phyloP scores from a whole-genome alignment of 2,888 invertebrate species.

The Pollenia angustigena region DNA sequence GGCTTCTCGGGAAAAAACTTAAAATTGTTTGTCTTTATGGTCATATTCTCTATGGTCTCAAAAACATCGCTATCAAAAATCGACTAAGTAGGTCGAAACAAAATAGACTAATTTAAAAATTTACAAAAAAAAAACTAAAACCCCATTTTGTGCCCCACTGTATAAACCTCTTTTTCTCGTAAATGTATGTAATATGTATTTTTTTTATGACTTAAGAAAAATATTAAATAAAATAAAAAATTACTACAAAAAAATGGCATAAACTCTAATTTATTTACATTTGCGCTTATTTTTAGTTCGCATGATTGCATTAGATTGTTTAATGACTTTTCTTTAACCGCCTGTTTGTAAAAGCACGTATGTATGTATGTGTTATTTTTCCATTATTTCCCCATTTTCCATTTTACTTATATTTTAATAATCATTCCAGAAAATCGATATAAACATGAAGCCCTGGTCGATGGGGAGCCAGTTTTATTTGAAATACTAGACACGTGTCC shows the following conservation, averaged over 20 bases:
- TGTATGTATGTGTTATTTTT: background rate
- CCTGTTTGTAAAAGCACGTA: background rate
- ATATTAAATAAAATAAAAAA: background rate
- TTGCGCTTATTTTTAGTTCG: constrained; percentile 53
- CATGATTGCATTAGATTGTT: constrained; percentile 56
- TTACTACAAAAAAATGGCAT: background rate
- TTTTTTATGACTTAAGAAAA: background rate
- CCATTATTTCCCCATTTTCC: background rate
- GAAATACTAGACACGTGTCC: constrained; percentile 96
- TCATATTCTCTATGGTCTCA: too few species aligned
- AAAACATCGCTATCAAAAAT: too few species aligned
- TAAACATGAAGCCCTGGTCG: constrained; percentile 94
- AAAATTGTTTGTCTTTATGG: too few species aligned
- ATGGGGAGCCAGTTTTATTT: constrained; percentile 94
- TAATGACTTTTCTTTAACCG: background rate
- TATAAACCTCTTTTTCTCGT: background rate
- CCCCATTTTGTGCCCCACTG: background rate
- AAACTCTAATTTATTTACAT: background rate
- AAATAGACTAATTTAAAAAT: too few species aligned
- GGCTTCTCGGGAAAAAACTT: too few species aligned
- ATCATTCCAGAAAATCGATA: constrained; percentile 92
- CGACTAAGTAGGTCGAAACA: too few species aligned
- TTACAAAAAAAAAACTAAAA: too few species aligned
- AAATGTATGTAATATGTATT: background rate
- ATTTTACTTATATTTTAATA: constrained; percentile 43